Conservation (phyloP, 2,113 vertebrate genomes). For the Oxyura jamaicensis region DNA sequence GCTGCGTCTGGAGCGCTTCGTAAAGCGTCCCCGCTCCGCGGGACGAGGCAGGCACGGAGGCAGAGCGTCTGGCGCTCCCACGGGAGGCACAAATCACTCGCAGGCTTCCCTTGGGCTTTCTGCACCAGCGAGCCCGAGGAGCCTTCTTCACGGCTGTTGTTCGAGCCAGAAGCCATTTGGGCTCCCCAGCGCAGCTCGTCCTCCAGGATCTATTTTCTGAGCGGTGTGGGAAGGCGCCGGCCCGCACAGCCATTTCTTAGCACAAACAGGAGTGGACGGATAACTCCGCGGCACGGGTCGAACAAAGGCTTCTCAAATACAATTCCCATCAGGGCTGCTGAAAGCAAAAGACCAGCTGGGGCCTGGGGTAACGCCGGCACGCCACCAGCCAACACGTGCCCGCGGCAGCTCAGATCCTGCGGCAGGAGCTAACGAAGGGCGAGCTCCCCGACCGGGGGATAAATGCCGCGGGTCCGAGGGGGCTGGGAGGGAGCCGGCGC, state of each 20-base stretch:
- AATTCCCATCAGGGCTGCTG: conserved; percentile 23
- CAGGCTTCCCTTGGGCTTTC: background rate
- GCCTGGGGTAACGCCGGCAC: background rate
- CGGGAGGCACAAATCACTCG: background rate
- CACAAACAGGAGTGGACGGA: conserved; percentile 26
- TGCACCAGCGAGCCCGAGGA: background rate
- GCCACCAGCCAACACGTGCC: conserved; percentile 31
- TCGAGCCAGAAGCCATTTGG: conserved; percentile 29
- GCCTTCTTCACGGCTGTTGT: background rate
- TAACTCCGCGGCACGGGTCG: background rate
- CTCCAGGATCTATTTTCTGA: conserved; percentile 63
- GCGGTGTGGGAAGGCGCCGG: conserved; percentile 47
- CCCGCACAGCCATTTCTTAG: conserved; percentile 33
- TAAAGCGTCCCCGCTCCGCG: background rate
- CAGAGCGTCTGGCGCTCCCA: background rate
- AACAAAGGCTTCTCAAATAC: conserved; percentile 61
- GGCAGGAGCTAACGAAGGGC: conserved; percentile 35
- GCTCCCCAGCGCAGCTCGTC: background rate
- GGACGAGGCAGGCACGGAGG: background rate
- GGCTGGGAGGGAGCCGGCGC: background rate
- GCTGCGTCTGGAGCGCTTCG: accelerated
- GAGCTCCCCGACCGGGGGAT: background rate
- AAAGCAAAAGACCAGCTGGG: conserved; percentile 64
- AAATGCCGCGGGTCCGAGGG: conserved; percentile 35
- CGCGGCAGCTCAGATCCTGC: background rate